Evolutionary conservation across 2,113 vertebrate genomes (phyloP).

Genomic region (Psophia crepitans): DNA sequence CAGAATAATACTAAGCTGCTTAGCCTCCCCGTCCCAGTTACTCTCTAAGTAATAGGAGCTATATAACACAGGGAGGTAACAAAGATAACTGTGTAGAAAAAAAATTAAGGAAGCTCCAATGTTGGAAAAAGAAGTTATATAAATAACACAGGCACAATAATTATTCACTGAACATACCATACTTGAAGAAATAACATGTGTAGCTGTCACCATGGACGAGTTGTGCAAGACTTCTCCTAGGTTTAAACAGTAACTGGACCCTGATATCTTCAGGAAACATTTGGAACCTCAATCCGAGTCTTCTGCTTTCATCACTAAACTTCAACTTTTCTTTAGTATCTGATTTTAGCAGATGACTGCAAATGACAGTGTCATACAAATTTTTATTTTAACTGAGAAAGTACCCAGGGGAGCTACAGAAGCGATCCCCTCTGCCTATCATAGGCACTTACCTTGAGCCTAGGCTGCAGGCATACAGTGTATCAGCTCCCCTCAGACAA

Average conservation of each 20-base stretch:
- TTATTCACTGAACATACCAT: neutral
- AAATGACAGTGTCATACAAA: neutral
- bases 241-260: neutral
- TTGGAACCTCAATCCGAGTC: neutral
- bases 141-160: neutral
- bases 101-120: neutral
- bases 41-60: neutral
- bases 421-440: neutral
- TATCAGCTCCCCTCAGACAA: neutral
- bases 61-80: neutral
- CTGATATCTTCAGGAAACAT: neutral
- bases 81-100: neutral
- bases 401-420: neutral
- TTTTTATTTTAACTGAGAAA: neutral
- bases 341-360: neutral
- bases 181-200: neutral
- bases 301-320: neutral
- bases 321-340: neutral
- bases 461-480: neutral
- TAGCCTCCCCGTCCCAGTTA: neutral
- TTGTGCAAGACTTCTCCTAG: neutral
- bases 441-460: fast-evolving
- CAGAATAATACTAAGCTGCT: neutral
- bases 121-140: neutral
- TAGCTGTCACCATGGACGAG: neutral